Percentiles rank a stretch among this genome's conserved stretches.
phyloP scores from a whole-genome alignment of 2,113 vertebrate genomes.

The Corynorhinus townsendii region DNA sequence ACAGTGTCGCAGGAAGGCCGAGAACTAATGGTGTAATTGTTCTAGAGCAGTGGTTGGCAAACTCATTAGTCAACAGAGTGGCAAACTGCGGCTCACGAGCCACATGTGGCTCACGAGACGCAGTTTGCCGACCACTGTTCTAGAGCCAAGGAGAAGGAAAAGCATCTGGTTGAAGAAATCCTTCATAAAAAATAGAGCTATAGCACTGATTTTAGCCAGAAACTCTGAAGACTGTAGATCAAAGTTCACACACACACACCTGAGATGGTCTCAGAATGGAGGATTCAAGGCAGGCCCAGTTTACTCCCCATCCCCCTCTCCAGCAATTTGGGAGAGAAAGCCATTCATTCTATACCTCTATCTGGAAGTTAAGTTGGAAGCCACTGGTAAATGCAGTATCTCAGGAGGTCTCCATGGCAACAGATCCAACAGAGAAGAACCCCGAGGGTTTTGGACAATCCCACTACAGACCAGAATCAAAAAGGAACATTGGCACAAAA shows the following conservation, averaged over 20 bases:
- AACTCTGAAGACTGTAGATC: background rate
- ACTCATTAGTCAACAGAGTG: no score
- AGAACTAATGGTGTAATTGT: background rate
- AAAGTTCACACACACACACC: background rate
- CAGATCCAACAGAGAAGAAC: background rate
- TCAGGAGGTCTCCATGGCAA: slow-evolving; percentile 24
- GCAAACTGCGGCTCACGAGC: no score
- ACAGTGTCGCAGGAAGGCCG: background rate
- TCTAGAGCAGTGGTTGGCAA: background rate
- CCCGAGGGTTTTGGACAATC: background rate
- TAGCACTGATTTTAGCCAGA: background rate
- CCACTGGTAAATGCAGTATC: background rate
- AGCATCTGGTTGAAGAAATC: background rate
- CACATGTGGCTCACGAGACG: no score
- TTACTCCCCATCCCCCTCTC: background rate
- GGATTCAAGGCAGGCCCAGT: background rate
- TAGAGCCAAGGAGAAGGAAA: background rate
- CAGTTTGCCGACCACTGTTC: no score
- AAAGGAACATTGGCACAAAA: background rate
- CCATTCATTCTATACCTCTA: background rate
- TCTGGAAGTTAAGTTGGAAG: background rate
- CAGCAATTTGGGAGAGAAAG: background rate
- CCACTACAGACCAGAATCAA: background rate
- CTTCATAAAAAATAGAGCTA: background rate
- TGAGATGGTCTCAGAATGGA: background rate